Conservation (phyloP, 2,113 vertebrate species). For the Cyprinodon brontotheroides region DNA sequence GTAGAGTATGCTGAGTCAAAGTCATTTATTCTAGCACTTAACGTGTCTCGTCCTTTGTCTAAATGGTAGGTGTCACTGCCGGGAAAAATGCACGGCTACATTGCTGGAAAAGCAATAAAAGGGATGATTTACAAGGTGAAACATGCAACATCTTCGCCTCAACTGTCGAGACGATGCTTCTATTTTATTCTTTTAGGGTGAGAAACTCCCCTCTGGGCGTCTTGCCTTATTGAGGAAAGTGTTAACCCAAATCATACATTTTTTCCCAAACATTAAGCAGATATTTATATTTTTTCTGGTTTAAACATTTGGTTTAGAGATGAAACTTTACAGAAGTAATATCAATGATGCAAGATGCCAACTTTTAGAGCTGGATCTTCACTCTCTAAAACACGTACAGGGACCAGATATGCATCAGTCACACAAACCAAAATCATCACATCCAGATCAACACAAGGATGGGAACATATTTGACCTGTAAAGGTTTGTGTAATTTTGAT, state of each 20-base stretch:
- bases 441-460: no score
- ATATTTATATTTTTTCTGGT: background rate
- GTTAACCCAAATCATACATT: background rate
- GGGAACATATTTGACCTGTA: no score
- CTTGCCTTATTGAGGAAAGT: background rate
- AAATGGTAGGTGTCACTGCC: constrained; percentile 2
- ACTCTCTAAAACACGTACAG: no score
- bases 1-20: background rate
- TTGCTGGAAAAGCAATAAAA: background rate
- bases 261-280: background rate
- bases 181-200: background rate
- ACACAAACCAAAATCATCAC: no score
- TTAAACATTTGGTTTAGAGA: background rate
- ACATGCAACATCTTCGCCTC: no score
- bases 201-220: background rate
- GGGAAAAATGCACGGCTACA: background rate
- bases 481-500: no score
- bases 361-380: background rate
- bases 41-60: background rate
- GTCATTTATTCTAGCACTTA: background rate
- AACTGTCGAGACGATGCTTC: background rate
- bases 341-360: background rate
- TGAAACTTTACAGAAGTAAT: background rate
- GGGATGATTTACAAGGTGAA: background rate
- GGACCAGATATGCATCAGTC: no score